phyloP scores from a whole-genome alignment of 2,113 vertebrate genomes.

The Peromyscus polionotus region DNA sequence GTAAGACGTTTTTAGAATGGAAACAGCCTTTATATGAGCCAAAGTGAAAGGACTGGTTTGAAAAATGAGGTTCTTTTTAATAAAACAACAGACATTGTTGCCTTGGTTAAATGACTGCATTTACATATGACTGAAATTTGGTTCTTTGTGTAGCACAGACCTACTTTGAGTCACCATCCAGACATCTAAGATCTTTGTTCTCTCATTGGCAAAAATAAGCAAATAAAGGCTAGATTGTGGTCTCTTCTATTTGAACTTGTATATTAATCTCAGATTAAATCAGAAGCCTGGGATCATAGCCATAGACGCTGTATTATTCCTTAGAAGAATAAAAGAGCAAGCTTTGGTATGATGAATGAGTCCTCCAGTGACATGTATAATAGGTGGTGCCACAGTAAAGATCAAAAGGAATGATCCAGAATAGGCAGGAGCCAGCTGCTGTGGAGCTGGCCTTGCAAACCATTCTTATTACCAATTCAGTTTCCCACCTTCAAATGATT shows the following conservation, averaged over 20 bases:
- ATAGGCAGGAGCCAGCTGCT: not conserved
- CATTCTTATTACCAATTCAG: not conserved
- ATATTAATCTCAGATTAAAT: conserved; percentile 26
- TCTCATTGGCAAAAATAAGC: not conserved
- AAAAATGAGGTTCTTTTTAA: conserved; percentile 42
- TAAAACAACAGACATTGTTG: conserved; percentile 23
- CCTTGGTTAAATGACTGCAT: conserved; percentile 32
- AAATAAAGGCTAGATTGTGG: not conserved
- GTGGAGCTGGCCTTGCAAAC: not conserved
- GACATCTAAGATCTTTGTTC: not conserved
- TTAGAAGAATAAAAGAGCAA: conserved; percentile 62
- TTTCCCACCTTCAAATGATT: not conserved
- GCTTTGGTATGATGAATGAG: conserved; percentile 21
- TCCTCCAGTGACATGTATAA: not conserved
- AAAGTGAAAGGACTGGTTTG: not conserved
- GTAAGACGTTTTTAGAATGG: not conserved
- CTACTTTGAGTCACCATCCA: not conserved
- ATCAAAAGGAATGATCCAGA: not conserved
- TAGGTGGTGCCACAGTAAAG: not conserved
- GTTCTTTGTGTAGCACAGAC: not conserved
- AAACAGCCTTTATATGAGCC: not conserved
- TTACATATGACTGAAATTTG: conserved; percentile 52
- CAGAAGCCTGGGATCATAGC: not conserved
- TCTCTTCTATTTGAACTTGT: conserved; percentile 60
- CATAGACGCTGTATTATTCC: not conserved